Percentiles rank a stretch among this genome's conserved stretches.
Conservation (phyloP, 2,113 vertebrate species). For the Etia nguti region DNA sequence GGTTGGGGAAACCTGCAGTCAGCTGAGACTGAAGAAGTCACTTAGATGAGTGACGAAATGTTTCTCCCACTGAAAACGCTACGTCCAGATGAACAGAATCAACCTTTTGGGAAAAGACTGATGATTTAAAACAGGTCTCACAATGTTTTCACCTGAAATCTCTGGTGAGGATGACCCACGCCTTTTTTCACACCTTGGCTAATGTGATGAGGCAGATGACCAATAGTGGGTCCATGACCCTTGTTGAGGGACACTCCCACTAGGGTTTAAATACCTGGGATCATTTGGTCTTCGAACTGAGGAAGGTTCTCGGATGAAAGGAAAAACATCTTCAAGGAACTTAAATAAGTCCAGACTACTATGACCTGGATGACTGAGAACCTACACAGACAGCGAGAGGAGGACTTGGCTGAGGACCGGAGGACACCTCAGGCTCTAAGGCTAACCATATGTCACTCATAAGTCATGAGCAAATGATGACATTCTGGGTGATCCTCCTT, state of each 20-base stretch:
- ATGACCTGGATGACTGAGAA: background rate
- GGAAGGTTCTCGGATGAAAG: too few relatives aligned
- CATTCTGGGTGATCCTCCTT: background rate
- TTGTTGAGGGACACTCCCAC: background rate
- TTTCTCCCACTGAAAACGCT: too few relatives aligned
- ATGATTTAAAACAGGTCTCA: background rate
- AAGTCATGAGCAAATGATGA: background rate
- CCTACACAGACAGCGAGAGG: background rate
- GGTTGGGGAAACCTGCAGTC: too few relatives aligned
- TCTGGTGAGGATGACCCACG: background rate
- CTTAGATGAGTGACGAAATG: too few relatives aligned
- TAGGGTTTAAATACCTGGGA: background rate
- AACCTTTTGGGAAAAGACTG: fast-evolving
- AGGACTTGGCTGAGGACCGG: background rate
- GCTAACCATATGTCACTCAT: background rate
- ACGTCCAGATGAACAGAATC: too few relatives aligned
- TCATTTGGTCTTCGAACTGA: background rate
- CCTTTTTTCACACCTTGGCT: background rate
- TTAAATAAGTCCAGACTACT: background rate
- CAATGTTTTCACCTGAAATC: background rate
- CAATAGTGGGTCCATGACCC: background rate
- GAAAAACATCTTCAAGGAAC: too few relatives aligned
- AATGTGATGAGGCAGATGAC: background rate
- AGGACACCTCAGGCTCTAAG: background rate
- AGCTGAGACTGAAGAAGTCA: too few relatives aligned